phyloP scores from a whole-genome alignment of 2,113 vertebrate species.

The Thunnus thynnus region DNA sequence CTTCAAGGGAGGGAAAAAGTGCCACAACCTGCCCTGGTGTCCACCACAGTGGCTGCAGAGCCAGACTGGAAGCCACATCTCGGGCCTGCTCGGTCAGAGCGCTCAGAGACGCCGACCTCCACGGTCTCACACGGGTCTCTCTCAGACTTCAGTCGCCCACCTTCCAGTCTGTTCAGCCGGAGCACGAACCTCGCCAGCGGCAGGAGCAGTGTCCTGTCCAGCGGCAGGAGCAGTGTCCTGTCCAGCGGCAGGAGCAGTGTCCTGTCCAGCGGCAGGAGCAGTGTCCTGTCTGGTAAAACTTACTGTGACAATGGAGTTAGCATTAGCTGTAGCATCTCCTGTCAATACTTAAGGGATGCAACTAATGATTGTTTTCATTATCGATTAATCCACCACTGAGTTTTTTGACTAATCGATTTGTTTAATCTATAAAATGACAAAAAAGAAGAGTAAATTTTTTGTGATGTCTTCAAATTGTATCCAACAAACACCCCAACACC shows the following conservation, averaged over 20 bases:
- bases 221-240: conserved; percentile 41
- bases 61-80: neutral
- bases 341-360: no score
- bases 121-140: conserved; percentile 37
- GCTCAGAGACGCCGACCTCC: conserved; percentile 4
- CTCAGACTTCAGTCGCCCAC: conserved; percentile 55
- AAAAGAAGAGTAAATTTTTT: no score
- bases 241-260: conserved; percentile 54
- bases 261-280: conserved; percentile 52
- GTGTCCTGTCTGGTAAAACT: conserved; percentile 57
- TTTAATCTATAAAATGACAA: no score
- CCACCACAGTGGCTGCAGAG: neutral
- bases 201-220: conserved; percentile 49
- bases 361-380: no score
- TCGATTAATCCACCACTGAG: no score
- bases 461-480: no score
- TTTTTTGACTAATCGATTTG: no score
- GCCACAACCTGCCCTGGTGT: neutral
- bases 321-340: neutral
- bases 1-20: neutral
- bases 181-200: conserved; percentile 59
- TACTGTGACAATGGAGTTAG: neutral
- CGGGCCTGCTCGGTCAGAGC: conserved; percentile 11
- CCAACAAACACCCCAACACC: no score
- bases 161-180: conserved; percentile 64